Conservation (phyloP, 2,888 invertebrate genomes). For the Drosophila flavopinicola region DNA sequence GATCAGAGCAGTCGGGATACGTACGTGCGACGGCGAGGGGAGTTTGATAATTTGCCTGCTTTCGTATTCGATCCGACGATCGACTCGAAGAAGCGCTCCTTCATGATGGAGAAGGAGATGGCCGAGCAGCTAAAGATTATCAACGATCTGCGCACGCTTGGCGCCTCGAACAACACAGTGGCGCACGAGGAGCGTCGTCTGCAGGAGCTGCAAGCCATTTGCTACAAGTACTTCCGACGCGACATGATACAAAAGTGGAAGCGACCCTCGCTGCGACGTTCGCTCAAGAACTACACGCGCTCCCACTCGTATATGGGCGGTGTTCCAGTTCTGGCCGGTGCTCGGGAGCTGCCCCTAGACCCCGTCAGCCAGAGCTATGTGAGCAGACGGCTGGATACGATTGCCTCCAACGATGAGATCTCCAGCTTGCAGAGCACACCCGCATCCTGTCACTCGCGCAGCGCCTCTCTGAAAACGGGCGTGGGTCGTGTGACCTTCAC, state of each 20-base stretch:
- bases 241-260: constrained; percentile 93
- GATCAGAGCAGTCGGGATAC: constrained; percentile 87
- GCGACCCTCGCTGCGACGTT: constrained; percentile 83
- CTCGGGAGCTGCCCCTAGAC: constrained; percentile 86
- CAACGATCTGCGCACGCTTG: constrained; percentile 94
- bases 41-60: constrained; percentile 91
- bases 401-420: constrained; percentile 83
- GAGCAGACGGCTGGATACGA: constrained; percentile 82
- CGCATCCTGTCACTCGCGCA: constrained; percentile 88
- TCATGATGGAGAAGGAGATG: constrained; percentile 98
- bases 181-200: constrained; percentile 96
- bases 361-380: constrained; percentile 71
- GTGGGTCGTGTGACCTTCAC: constrained; percentile 84
- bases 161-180: constrained; percentile 95
- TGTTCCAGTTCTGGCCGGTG: constrained; percentile 86
- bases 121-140: constrained; percentile 98
- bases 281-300: constrained; percentile 87
- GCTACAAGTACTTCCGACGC: constrained; percentile 96
- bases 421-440: constrained; percentile 87
- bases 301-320: constrained; percentile 90
- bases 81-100: constrained; percentile 93
- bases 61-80: constrained; percentile 92
- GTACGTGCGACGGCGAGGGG: constrained; percentile 87
- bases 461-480: constrained; percentile 88
- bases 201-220: constrained; percentile 96